phyloP scores from a whole-genome alignment of 1,140 invertebrate genomes.

The Batillaria attramentaria region DNA sequence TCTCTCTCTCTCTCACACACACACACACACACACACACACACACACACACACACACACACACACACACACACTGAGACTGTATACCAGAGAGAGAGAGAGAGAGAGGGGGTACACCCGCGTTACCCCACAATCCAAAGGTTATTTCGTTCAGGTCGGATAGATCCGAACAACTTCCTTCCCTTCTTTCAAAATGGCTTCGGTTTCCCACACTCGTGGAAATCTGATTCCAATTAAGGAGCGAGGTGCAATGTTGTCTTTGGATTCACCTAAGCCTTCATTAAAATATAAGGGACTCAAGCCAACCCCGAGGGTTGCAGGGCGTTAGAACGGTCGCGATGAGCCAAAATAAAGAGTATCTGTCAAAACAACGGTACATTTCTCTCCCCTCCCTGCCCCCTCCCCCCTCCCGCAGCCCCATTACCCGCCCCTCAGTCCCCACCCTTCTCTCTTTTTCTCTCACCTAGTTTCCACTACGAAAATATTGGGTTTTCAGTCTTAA shows the following conservation, averaged over 20 bases:
- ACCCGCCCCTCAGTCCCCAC: neutral
- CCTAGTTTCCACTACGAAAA: neutral
- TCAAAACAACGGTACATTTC: neutral
- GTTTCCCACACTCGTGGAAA: too few species aligned
- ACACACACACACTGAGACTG: neutral
- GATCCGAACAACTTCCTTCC: too few species aligned
- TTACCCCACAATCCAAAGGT: too few species aligned
- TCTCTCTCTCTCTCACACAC: neutral
- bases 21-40: conserved; percentile 2
- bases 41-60: neutral
- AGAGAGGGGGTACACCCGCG: too few species aligned
- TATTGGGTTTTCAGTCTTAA: neutral
- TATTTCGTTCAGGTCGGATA: too few species aligned
- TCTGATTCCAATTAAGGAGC: neutral
- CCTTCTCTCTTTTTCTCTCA: neutral
- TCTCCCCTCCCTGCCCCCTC: neutral
- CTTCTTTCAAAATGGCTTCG: too few species aligned
- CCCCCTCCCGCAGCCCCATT: neutral
- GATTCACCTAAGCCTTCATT: neutral
- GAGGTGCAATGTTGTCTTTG: neutral
- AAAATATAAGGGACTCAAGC: neutral
- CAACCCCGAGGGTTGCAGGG: neutral
- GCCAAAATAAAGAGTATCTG: neutral
- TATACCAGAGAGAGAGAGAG: too few species aligned
- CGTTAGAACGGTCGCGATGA: neutral